These are phyloP conservation scores for Pseudococcus jackbeardsleyi DNA, from an alignment of 2,888 invertebrate species.

Conservation along the genomic window DNA sequence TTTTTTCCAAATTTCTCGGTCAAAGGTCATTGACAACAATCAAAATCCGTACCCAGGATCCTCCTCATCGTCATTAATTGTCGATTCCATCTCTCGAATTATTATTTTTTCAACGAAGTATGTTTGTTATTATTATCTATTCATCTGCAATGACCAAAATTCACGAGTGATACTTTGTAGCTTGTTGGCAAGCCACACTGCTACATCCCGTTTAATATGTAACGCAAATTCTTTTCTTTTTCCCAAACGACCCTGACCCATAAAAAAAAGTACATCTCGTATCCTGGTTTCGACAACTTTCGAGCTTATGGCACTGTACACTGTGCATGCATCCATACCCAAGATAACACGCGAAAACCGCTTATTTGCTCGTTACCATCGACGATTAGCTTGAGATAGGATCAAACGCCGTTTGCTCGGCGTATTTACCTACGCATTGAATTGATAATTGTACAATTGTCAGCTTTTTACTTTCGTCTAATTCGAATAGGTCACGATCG, in stretches of 20 bases:
- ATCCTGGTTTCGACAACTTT: slow-evolving; percentile 17
- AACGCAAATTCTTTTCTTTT: not conserved
- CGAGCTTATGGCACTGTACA: not conserved
- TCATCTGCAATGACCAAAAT: no score
- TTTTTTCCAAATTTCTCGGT: no score
- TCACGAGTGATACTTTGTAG: no score
- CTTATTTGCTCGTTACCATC: slow-evolving; percentile 39
- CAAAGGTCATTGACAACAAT: no score
- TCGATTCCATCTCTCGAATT: no score
- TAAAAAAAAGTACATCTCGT: not conserved
- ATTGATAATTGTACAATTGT: slow-evolving; percentile 42
- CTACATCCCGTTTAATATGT: not conserved
- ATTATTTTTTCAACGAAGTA: no score
- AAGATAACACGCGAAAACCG: slow-evolving; percentile 1
- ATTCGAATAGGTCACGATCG: slow-evolving; percentile 48
- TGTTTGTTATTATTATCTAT: no score
- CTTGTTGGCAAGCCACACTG: not conserved
- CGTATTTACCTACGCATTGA: not conserved
- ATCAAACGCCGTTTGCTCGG: not conserved
- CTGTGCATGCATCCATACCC: not conserved
- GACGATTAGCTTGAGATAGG: slow-evolving; percentile 23
- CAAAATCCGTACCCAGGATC: no score
- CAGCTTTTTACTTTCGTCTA: slow-evolving; percentile 48
- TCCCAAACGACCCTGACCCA: not conserved
- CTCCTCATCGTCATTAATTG: no score